Conservation (phyloP, 1,140 invertebrate species). For the Calephelis nemesis region DNA sequence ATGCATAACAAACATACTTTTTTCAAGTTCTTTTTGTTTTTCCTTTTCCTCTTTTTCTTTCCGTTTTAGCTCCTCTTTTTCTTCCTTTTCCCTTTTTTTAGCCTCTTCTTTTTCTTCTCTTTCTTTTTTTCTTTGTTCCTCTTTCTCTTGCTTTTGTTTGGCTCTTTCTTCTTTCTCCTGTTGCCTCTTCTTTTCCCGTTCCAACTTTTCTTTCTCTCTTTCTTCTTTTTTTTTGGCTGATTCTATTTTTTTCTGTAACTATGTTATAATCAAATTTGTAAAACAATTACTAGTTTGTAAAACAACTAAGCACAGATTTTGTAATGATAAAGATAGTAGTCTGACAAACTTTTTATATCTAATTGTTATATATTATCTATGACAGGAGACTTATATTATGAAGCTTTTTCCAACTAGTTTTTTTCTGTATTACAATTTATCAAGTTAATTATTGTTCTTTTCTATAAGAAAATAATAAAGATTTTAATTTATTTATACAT, state of each 20-base stretch:
- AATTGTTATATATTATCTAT: too few relatives aligned
- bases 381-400: too few relatives aligned
- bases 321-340: too few relatives aligned
- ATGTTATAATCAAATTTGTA: slow-evolving; percentile 29
- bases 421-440: too few relatives aligned
- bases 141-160: slow-evolving; percentile 66
- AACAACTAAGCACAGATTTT: too few relatives aligned
- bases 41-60: slow-evolving; percentile 80
- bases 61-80: slow-evolving; percentile 75
- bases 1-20: slow-evolving; percentile 47
- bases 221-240: slow-evolving; percentile 70
- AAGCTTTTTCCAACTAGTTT: too few relatives aligned
- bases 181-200: slow-evolving; percentile 71
- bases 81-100: slow-evolving; percentile 57
- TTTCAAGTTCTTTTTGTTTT: slow-evolving; percentile 70
- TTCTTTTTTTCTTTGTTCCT: slow-evolving; percentile 67
- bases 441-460: too few relatives aligned
- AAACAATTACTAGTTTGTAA: too few relatives aligned
- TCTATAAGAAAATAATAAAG: too few relatives aligned
- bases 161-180: slow-evolving; percentile 66
- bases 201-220: slow-evolving; percentile 74
- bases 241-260: slow-evolving; percentile 77
- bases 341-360: too few relatives aligned
- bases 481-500: too few relatives aligned
- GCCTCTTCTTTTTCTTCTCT: slow-evolving; percentile 68